Evolutionary conservation across 2,888 invertebrate genomes (phyloP), one percentile per base, ranked within the genome.

Genomic region (Sinohyriopsis cumingii): DNA sequence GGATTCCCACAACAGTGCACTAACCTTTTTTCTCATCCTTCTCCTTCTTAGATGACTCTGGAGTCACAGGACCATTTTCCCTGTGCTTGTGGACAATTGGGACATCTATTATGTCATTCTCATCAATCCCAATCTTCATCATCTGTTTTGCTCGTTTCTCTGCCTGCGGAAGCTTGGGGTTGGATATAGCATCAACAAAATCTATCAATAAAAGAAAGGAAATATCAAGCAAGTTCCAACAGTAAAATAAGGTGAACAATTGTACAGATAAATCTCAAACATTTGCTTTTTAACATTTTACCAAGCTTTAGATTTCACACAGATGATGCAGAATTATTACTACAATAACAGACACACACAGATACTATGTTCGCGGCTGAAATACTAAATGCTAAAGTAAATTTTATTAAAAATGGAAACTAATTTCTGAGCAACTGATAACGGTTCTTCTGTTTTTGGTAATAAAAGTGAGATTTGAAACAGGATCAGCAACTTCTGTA

Each of bases 161-260:
- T 71, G 95, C 45, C 95, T 1, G 95, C 95, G 9, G 95, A 95
- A 74, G 70, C 54, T 75, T 69, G 9, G 77, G 99, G 90, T 98
- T 98, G 15, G 97, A 97, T 73, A 99, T 91, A 6, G 98, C 98
- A 74, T 98, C 98, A 95, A 99, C 99, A 90, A 99, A 95, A 89
- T 98, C 98, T 95, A 87, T 45, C 15, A 3, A 15, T 15, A 45
- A 45, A 45, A 45, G 12, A 3, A 83, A 80, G 56, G 59, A 55
- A 45, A 61, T 28, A 45, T 24, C 5, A 18, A n/a, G 15, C 22
- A 19, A 19, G 15, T 19, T 19, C 25, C 18, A 59, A 59, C 19
- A n/a, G 15, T 59, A 1, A 22, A 22, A 20, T 18, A 59, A 5
- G 6, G 19, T 24, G 15, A 5, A 59, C n/a, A n/a, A 2, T 45